A percentile compares a stretch with the other conserved stretches of the same genome.
These are phyloP conservation scores for Drosophila neutralis DNA, from an alignment of 2,888 invertebrate genomes.

Conservation along the genomic window DNA sequence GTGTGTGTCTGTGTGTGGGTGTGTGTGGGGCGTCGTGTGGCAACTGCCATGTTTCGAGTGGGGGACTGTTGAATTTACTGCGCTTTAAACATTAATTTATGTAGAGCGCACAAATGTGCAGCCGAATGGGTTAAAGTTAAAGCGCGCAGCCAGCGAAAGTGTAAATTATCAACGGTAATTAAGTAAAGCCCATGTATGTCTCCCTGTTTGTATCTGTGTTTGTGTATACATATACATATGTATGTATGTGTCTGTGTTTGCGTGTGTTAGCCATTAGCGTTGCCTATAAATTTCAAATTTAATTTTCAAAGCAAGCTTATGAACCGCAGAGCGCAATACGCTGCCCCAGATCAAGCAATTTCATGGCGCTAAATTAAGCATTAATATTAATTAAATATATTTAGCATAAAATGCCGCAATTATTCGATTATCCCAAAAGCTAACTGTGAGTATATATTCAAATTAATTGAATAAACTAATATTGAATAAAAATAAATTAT, in stretches of 20 bases:
- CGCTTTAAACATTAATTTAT: slow-evolving; percentile 79
- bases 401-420: slow-evolving; percentile 9
- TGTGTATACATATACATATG: background rate
- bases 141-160: slow-evolving; percentile 63
- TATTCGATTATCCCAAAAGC: slow-evolving; percentile 23
- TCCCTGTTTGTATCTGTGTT: slow-evolving; percentile 10
- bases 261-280: slow-evolving; percentile 54
- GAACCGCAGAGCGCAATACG: slow-evolving; percentile 41
- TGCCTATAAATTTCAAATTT: slow-evolving; percentile 75
- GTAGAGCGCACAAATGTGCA: slow-evolving; percentile 52
- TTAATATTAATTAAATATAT: slow-evolving; percentile 10
- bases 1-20: background rate
- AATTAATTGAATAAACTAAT: background rate
- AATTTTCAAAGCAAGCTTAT: slow-evolving; percentile 56
- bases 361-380: slow-evolving; percentile 23
- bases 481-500: background rate
- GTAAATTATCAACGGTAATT: slow-evolving; percentile 80
- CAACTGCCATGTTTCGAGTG: slow-evolving; percentile 24
- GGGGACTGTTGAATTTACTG: slow-evolving; percentile 57
- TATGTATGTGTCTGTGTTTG: slow-evolving; percentile 7
- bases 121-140: slow-evolving; percentile 55
- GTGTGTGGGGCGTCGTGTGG: slow-evolving; percentile 20
- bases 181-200: slow-evolving; percentile 62
- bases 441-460: slow-evolving; percentile 3
- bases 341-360: slow-evolving; percentile 30